Base-by-base conservation (phyloP, 2,797 vertebrate genomes). In the Lacerta bilineata region DNA sequence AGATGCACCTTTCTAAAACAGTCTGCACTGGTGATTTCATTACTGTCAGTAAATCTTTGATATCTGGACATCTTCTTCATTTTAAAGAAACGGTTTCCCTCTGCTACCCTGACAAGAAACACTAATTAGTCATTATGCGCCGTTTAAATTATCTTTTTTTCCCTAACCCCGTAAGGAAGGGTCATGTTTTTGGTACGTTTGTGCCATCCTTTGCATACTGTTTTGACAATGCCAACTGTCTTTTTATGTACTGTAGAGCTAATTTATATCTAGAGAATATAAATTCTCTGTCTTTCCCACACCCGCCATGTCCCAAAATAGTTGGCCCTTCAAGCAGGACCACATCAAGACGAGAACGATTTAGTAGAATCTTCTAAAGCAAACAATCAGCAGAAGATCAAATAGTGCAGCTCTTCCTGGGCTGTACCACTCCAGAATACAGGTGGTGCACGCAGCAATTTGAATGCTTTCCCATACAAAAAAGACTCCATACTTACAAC, bases 241-340 rank as follows among this genome's bases (percentile, higher is more conserved):
- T 0, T 74, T 39, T 75, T 43, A 87, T 8, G 13, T 82, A 18
- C 39, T 46, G 55, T n/a, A 68, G 76, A 87, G 87, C 55, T 69
- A 91, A 88, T n/a, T 88, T 83, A 74, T 79, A 69, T 80, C 18
- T 74, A 75, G 50, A 76, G 92, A 89, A 92, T 13, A 61, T 89
- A n/a, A 50, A 50, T 50, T 50, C 10, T 46, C 46, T 50, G 46
- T 13, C 11, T 50, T 13, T 50, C 46, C 46, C 1, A 50, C 46
- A 50, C 46, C 46, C 46, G 1, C 46, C 46, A 10, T 50, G 46
- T 50, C 46, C 20, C 71, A 87, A 91, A 75, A 88, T 25, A 59
- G 1, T 6, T 0, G 0, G 29, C 79, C 75, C 36, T 0, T 0
- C 55, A 90, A 46, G 18, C 86, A 61, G 69, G 29, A 4, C 3